Evolutionary conservation across 2,113 vertebrate species (phyloP).

Genomic region (Mobula hypostoma): DNA sequence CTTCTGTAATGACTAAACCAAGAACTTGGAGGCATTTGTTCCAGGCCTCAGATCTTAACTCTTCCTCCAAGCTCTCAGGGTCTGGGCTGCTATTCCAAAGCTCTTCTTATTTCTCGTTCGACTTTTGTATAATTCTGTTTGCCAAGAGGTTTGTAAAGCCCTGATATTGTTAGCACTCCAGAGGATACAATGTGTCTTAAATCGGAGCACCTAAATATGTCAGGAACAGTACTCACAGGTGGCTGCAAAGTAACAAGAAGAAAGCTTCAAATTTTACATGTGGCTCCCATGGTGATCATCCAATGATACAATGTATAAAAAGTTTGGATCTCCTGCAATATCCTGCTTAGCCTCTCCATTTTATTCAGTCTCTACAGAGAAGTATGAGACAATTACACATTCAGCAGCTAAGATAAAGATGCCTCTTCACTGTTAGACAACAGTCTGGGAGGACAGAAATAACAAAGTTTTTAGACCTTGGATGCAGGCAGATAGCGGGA

Average conservation of each 20-base stretch:
- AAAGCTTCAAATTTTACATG: neutral
- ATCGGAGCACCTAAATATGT: neutral
- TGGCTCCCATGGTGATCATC: neutral
- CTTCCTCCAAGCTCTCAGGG: neutral
- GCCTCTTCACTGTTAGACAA: neutral
- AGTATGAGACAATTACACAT: neutral
- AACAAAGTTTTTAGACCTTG: neutral
- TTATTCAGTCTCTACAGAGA: neutral
- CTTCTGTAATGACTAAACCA: too few species aligned
- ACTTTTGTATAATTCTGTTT: neutral
- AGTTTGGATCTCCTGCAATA: neutral
- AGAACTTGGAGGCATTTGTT: too few species aligned
- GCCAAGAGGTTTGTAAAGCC: neutral
- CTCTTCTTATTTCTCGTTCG: too few species aligned
- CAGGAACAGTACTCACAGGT: neutral
- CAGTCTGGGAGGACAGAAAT: neutral
- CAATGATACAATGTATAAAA: neutral
- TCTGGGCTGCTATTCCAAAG: neutral
- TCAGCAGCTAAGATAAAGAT: neutral
- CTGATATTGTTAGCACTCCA: neutral
- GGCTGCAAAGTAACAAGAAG: neutral
- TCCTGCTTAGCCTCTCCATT: neutral
- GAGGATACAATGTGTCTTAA: neutral
- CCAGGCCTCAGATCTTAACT: neutral
- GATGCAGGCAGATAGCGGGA: neutral